Conservation (phyloP, 2,797 vertebrate species). For the Coilia nasus region DNA sequence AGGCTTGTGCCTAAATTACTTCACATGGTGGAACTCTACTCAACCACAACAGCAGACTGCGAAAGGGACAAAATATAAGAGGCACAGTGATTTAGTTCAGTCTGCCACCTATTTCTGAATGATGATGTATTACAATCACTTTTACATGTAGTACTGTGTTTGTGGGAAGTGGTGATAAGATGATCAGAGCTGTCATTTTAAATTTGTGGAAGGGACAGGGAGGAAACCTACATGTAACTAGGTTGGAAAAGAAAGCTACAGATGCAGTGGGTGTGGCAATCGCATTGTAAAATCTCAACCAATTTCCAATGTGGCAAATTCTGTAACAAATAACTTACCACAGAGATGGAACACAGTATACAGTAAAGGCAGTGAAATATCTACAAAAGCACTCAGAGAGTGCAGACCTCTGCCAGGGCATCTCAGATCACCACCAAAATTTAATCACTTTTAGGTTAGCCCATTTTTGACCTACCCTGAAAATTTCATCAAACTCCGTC, state of each 20-base stretch:
- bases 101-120: background rate
- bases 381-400: too few relatives aligned
- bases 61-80: background rate
- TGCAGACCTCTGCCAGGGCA: too few relatives aligned
- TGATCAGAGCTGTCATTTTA: background rate
- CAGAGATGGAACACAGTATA: background rate
- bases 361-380: background rate
- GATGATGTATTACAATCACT: background rate
- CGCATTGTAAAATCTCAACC: background rate
- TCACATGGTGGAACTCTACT: background rate
- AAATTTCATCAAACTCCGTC: too few relatives aligned
- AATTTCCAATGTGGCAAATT: background rate
- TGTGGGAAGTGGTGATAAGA: background rate
- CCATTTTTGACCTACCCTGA: too few relatives aligned
- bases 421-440: too few relatives aligned
- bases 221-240: background rate
- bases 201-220: background rate
- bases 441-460: too few relatives aligned
- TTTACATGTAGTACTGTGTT: background rate
- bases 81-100: background rate
- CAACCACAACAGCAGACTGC: background rate
- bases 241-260: background rate
- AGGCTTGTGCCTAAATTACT: background rate
- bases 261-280: background rate
- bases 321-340: background rate